A percentile compares a stretch with the other conserved stretches of the same genome.
Evolutionary conservation across 2,888 invertebrate genomes (phyloP).

Genomic region (Cordilura impudica): DNA sequence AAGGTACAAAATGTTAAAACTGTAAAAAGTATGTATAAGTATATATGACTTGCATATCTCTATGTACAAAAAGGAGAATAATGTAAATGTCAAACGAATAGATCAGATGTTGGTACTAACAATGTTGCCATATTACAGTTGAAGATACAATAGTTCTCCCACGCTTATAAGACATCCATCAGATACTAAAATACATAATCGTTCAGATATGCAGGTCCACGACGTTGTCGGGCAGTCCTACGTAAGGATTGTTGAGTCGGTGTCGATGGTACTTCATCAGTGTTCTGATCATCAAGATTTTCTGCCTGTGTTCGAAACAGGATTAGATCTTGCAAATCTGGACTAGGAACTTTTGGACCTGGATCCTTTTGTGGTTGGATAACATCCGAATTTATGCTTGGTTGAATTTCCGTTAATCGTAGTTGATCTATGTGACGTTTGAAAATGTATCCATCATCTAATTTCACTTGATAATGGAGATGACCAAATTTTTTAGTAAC

Average conservation of each 20-base stretch:
- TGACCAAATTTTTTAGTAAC: constrained; percentile 23
- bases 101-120: too few relatives aligned
- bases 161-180: too few relatives aligned
- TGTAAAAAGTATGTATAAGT: too few relatives aligned
- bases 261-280: background rate
- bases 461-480: constrained; percentile 15
- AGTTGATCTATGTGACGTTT: constrained; percentile 33
- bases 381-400: background rate
- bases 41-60: too few relatives aligned
- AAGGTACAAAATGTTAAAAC: too few relatives aligned
- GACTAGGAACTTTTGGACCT: background rate
- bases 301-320: too few relatives aligned
- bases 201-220: too few relatives aligned
- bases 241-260: background rate
- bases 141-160: too few relatives aligned
- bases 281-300: background rate
- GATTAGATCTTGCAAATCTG: background rate
- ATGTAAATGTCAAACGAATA: too few relatives aligned
- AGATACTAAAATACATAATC: too few relatives aligned
- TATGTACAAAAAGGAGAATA: too few relatives aligned
- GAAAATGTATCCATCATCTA: constrained; percentile 24
- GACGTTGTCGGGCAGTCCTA: background rate
- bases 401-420: background rate
- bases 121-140: too few relatives aligned
- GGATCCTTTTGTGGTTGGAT: background rate